Base-by-base conservation (phyloP, 2,888 invertebrate genomes). In the Rhodophaea formosa region DNA sequence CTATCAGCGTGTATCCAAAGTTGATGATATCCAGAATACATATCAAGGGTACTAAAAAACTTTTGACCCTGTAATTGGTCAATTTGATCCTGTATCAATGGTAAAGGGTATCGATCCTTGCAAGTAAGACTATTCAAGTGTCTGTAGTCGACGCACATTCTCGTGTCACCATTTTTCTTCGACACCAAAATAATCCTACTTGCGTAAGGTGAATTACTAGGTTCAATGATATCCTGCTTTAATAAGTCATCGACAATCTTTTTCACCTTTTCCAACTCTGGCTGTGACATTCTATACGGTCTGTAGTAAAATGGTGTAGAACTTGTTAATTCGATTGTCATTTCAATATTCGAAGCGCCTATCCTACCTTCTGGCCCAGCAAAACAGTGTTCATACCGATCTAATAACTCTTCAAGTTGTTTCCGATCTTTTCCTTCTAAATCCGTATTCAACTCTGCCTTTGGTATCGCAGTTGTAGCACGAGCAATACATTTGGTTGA, bases 61-160 rank as follows among this genome's bases (percentile, higher is more conserved):
- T 49, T 30, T 8, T 56, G 17, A n/a, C 39, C 44, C 10, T n/a
- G n/a, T 14, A 65, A 35, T 7, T 55, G 10, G 57, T 63, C 60
- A 17, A 62, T 12, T 29, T 63, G 61, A 52, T 65, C 63, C 16
- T 65, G 57, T 7, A 65, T 63, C 0, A 62, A 10, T 57, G 56
- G 46, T 16, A 46, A 12, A 17, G 46, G 46, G 12, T 46, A 46
- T 5, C 46, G 16, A 23, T 46, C 46, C 10, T 17, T 46, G 2
- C 17, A 17, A 3, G 46, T 46, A 1, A 16, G 1, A 47, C 49
- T 58, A 56, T 66, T 66, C 0, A 64, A 35, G 3, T 51, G 52
- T 0, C 64, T 45, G 35, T 61, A 64, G 39, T 64, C 64, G 0
- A 64, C 54, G 42, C 64, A 64, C 58, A 62, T 56, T 15, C 63